Conservation (phyloP, 2,888 invertebrate species). For the Ptilodon capucinus region DNA sequence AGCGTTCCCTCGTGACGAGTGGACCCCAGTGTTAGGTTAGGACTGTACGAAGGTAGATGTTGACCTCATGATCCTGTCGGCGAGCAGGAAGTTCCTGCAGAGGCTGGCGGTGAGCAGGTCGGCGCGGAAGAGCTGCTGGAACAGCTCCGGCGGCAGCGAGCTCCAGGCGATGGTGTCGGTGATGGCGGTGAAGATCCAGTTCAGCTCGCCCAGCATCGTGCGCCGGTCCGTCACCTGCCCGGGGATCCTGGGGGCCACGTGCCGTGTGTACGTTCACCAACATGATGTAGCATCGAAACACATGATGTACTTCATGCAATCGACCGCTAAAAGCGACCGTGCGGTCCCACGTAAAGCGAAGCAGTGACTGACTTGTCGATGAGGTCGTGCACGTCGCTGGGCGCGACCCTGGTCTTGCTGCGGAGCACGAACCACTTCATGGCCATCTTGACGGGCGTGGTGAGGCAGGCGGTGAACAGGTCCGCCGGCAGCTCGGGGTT, state of each 20-base stretch:
- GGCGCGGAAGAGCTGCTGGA: constrained; percentile 98
- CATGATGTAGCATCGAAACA: too few species aligned
- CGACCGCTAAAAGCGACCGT: too few species aligned
- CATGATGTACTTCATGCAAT: too few species aligned
- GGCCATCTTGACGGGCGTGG: constrained; percentile 98
- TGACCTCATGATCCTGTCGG: constrained; percentile 94
- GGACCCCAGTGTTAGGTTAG: too few species aligned
- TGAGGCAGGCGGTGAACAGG: constrained; percentile 98
- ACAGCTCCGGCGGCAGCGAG: constrained; percentile 95
- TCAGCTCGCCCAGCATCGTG: constrained; percentile 98
- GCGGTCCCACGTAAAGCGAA: too few species aligned
- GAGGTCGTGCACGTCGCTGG: constrained; percentile 90
- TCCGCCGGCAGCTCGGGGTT: constrained; percentile 98
- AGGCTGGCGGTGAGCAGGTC: constrained; percentile 99
- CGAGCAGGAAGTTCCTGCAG: constrained; percentile 97
- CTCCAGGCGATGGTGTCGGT: constrained; percentile 99
- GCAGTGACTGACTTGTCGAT: constrained; percentile 90
- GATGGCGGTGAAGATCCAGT: constrained; percentile 99
- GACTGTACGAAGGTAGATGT: too few species aligned
- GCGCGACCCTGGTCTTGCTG: constrained; percentile 89
- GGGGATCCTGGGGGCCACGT: constrained; percentile 90
- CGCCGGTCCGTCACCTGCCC: constrained; percentile 96
- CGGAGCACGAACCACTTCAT: constrained; percentile 97
- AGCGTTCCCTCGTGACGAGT: too few species aligned
- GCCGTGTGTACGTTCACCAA: background rate